phyloP scores from a whole-genome alignment of 2,888 invertebrate species.

The Ceratothoa steindachneri region DNA sequence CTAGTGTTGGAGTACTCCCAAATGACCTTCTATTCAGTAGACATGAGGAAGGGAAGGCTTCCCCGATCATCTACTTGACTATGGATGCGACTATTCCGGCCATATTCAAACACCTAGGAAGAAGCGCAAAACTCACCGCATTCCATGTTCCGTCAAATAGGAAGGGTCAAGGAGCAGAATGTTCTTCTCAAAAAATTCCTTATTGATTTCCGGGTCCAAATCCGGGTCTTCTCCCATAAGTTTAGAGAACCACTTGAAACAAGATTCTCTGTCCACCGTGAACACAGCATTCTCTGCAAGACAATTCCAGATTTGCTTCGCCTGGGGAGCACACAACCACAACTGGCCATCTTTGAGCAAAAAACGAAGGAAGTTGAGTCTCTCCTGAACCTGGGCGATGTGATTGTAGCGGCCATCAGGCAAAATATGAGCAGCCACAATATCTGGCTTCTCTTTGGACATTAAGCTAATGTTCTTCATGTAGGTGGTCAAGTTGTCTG shows the following conservation, averaged over 20 bases:
- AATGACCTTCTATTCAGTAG: no score
- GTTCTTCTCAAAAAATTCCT: constrained; percentile 92
- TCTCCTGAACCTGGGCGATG: constrained; percentile 84
- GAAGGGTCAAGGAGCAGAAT: constrained; percentile 86
- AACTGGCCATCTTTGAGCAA: constrained; percentile 89
- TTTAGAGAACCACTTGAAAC: constrained; percentile 97
- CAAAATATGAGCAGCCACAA: constrained; percentile 54
- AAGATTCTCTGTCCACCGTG: constrained; percentile 86
- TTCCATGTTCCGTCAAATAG: constrained; percentile 87
- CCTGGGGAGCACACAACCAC: constrained; percentile 95
- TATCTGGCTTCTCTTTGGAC: constrained; percentile 54
- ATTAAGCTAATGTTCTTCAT: constrained; percentile 77
- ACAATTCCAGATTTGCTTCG: constrained; percentile 94
- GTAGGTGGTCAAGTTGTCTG: constrained; percentile 75
- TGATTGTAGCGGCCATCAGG: constrained; percentile 85
- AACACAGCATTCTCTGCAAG: constrained; percentile 90
- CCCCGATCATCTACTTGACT: no score
- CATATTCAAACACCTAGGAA: no score
- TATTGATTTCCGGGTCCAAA: constrained; percentile 89
- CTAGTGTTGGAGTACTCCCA: no score
- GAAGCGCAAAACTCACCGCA: constrained; percentile 70
- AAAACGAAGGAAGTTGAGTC: constrained; percentile 87
- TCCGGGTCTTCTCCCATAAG: constrained; percentile 95
- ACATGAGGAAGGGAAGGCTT: no score
- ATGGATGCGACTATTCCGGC: no score